Percentiles rank a stretch among this genome's conserved stretches.
Evolutionary conservation across 2,888 invertebrate species (phyloP).

Genomic region (Hedychridium roseum): DNA sequence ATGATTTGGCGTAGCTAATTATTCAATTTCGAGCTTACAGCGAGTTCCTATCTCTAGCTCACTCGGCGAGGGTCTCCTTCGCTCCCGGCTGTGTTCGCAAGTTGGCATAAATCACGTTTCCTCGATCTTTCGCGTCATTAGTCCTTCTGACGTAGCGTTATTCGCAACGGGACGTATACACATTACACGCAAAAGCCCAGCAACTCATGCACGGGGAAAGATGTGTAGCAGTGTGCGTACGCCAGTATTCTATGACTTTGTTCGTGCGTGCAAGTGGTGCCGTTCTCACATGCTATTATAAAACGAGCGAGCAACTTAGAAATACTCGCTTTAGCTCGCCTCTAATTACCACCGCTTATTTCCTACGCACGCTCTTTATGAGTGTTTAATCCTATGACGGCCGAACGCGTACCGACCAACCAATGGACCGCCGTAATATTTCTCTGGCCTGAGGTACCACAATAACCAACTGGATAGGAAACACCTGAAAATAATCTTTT

Average conservation of each 20-base stretch:
- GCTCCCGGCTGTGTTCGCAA: constrained; percentile 4
- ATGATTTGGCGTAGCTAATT: constrained; percentile 1
- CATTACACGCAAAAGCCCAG: too few relatives aligned
- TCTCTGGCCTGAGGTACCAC: too few relatives aligned
- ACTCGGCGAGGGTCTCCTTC: too few relatives aligned
- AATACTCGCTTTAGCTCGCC: too few relatives aligned
- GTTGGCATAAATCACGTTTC: constrained; percentile 27
- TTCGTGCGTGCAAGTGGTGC: background rate
- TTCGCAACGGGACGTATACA: background rate
- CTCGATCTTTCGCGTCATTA: constrained; percentile 29
- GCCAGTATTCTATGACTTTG: background rate
- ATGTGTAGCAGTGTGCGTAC: background rate
- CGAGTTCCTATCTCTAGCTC: too few relatives aligned
- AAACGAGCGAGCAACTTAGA: constrained; percentile 5
- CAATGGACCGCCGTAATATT: too few relatives aligned
- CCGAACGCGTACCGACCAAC: too few relatives aligned
- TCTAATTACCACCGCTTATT: too few relatives aligned
- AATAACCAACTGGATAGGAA: too few relatives aligned
- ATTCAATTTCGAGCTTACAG: constrained; percentile 1
- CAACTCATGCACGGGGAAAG: background rate
- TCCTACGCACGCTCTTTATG: too few relatives aligned
- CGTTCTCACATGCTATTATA: constrained; percentile 7
- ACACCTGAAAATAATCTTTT: too few relatives aligned
- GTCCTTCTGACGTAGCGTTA: constrained; percentile 29
- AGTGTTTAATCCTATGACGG: too few relatives aligned